Evolutionary conservation across 1,140 invertebrate genomes (phyloP), one percentile per base, ranked within the genome.

Genomic region (Drosophila cardini): DNA sequence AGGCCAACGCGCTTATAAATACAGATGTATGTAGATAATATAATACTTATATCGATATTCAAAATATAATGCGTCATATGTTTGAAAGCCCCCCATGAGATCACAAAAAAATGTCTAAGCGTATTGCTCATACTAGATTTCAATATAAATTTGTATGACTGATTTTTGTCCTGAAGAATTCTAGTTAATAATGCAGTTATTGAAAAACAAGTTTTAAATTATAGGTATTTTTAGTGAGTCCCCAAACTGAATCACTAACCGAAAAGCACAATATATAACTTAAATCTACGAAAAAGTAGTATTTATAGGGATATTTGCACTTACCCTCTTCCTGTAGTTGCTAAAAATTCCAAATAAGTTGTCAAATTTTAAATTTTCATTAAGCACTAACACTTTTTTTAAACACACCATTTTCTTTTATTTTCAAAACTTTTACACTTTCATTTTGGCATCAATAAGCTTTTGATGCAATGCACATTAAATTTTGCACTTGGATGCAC

Each of bases 51-150:
- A 53, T 26, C 21, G 21, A 21, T 64, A 46, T 36, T 48, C 48
- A 42, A 26, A 50, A 64, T 71, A 42, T 71, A 57, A 74, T 86
- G 78, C 84, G 73, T 84, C 81, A 86, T 77, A 13, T 45, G 34
- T 16, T 42, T 34, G 32, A 48, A 26, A 26, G 21, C 21, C 40
- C 62, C 62, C 62, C 46, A 58, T 56, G 11, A 30, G 57, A 46
- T 48, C 48, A 30, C 21, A 26, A 26, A 21, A 26, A 26, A 21
- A n/a, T 38, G 16, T 18, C 36, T 26, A 55, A 56, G 21, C 43
- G 55, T 26, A 11, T 64, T 57, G n/a, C 45, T 46, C 65, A 77
- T 5, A 4, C 21, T 36, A 43, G 53, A 64, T 67, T 80, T 73
- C 45, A 36, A 56, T 55, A 62, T 62, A 50, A 65, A 43, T 67